Base-by-base conservation (phyloP, 2,797 vertebrate genomes). In the Loriculus beryllinus region DNA sequence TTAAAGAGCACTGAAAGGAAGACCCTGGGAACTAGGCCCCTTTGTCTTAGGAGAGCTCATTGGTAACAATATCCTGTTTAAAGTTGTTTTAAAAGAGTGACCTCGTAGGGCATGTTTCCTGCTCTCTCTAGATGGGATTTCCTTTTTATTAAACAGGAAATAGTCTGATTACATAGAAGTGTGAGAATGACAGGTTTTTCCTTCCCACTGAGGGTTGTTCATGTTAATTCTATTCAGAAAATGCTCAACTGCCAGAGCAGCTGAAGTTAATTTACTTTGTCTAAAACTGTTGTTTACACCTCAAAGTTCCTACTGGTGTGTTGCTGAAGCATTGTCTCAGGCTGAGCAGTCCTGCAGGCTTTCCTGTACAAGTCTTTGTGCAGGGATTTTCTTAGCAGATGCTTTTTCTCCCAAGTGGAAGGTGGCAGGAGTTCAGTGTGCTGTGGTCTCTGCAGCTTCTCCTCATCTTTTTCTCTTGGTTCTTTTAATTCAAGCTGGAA, bases 141-240 rank as follows among this genome's bases (percentile, higher is more conserved):
- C 94, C 95, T 96, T 89, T 96, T 93, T 90, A 88, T 96, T 95
- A 94, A 96, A 95, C 96, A 96, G 96, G 95, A 96, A 96, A 86
- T 69, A 72, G 89, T 96, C 93, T 65, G 94, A 96, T 95, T 94
- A 86, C 69, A 95, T 78, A 69, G 65, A 96, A 96, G 94, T 96
- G 95, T 95, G 95, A 97, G 95, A 96, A 95, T 96, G 94, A 96
- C 92, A 91, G 89, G 89, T 82, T 89, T 95, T 96, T 91, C 93
- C 91, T 97, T 96, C 94, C 94, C 94, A 83, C 62, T 0, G 6
- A 94, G 51, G 60, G 59, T 72, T 93, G 89, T 95, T 95, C 89
- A 54, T 76, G 33, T 47, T 95, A 77, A 91, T 96, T 91, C 89
- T 91, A 90, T 95, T 93, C 85, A 93, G 69, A 89, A 89, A 93